Conservation (phyloP, 2,888 invertebrate genomes). For the Rhagonycha fulva region DNA sequence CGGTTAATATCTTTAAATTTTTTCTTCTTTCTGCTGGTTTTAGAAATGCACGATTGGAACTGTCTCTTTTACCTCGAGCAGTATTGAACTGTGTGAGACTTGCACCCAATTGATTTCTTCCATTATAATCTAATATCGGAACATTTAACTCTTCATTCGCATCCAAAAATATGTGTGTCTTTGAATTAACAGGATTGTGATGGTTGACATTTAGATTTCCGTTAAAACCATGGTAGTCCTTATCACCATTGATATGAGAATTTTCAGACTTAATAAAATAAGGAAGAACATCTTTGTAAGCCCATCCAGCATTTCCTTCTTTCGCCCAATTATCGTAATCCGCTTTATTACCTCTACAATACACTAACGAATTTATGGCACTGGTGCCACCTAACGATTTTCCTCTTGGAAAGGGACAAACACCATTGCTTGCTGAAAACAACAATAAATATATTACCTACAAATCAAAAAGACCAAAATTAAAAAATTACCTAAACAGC, state of each 20-base stretch:
- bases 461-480: too few species aligned
- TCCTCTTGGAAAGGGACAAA: conserved; percentile 68
- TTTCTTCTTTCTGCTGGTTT: conserved; percentile 57
- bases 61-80: conserved; percentile 61
- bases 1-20: conserved; percentile 63
- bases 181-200: background rate
- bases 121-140: conserved; percentile 66
- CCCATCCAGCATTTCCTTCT: conserved; percentile 66
- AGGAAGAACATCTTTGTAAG: conserved; percentile 9
- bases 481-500: conserved; percentile 5
- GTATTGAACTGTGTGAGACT: conserved; percentile 65
- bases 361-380: conserved; percentile 83
- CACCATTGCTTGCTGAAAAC: background rate
- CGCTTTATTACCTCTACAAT: conserved; percentile 78
- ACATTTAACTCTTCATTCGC: conserved; percentile 62
- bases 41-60: conserved; percentile 64
- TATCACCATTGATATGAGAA: conserved; percentile 6
- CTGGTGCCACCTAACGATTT: conserved; percentile 73
- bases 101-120: conserved; percentile 63
- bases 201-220: conserved; percentile 10
- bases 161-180: conserved; percentile 55
- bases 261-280: conserved; percentile 15
- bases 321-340: conserved; percentile 83
- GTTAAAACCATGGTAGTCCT: background rate
- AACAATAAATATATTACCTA: background rate